Evolutionary conservation across 1,140 invertebrate species (phyloP).

Genomic region (Orchesella cincta): DNA sequence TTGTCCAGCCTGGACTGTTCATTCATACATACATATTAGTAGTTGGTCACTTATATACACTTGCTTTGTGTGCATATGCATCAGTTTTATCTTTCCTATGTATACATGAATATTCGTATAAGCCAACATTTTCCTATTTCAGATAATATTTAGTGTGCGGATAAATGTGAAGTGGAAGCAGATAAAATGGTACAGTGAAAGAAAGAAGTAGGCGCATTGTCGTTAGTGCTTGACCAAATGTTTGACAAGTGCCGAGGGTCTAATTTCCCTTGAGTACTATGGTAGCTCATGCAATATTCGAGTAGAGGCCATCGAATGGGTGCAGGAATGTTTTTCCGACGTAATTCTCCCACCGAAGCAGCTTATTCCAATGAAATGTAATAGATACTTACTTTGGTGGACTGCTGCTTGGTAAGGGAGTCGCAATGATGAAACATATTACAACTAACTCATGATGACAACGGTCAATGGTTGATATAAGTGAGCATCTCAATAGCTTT

Average conservation of each 20-base stretch:
- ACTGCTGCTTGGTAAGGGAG: background rate
- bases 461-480: background rate
- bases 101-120: too few relatives aligned
- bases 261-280: conserved; percentile 53
- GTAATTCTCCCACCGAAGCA: conserved; percentile 8
- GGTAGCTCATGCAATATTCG: conserved; percentile 35
- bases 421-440: conserved; percentile 16
- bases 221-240: conserved; percentile 33
- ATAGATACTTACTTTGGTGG: background rate
- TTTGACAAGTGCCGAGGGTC: conserved; percentile 47
- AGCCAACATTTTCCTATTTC: background rate
- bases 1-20: too few relatives aligned
- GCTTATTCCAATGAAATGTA: conserved; percentile 7
- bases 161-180: background rate
- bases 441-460: conserved; percentile 13
- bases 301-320: background rate
- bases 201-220: background rate
- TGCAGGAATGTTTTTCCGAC: conserved; percentile 10
- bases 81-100: too few relatives aligned
- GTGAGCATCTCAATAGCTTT: conserved; percentile 16
- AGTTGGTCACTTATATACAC: too few relatives aligned
- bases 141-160: too few relatives aligned
- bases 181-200: background rate
- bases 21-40: too few relatives aligned
- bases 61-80: too few relatives aligned